Evolutionary conservation across 2,888 invertebrate genomes (phyloP).

Genomic region (Acleris literana): DNA sequence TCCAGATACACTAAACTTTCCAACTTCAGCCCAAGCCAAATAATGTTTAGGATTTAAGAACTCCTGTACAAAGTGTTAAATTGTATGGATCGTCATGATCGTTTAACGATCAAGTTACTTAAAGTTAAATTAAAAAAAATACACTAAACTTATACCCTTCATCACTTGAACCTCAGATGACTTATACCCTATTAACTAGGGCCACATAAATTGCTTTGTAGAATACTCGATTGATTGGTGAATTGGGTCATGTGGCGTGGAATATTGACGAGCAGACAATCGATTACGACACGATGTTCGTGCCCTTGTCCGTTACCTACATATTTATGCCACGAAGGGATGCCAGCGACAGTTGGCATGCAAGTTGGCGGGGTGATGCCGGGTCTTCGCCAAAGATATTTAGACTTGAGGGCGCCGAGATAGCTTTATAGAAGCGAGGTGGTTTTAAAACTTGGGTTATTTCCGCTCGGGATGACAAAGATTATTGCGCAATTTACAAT

Average conservation of each 20-base stretch:
- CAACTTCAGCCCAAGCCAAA: no score
- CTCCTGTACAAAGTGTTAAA: no score
- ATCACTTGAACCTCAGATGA: not conserved
- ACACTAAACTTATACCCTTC: not conserved
- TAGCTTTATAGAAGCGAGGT: conserved; percentile 38
- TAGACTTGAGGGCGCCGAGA: conserved; percentile 72
- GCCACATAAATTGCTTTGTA: not conserved
- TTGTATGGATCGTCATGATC: no score
- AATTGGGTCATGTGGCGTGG: conserved; percentile 4
- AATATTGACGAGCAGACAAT: conserved; percentile 34
- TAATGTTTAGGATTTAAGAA: no score
- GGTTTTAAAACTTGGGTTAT: conserved; percentile 1
- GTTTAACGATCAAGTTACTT: no score
- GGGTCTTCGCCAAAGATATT: conserved; percentile 70
- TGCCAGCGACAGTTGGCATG: conserved; percentile 72
- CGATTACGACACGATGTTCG: conserved; percentile 47
- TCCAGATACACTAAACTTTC: not conserved
- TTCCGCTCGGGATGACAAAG: not conserved
- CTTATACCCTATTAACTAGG: not conserved
- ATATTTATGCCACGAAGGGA: conserved; percentile 62
- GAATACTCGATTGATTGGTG: not conserved
- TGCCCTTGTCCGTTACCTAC: conserved; percentile 63
- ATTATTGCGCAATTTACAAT: no score
- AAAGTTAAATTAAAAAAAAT: no score
- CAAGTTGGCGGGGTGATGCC: conserved; percentile 58